Evolutionary conservation across 2,113 vertebrate genomes (phyloP).

Genomic region (Pluvialis apricaria): DNA sequence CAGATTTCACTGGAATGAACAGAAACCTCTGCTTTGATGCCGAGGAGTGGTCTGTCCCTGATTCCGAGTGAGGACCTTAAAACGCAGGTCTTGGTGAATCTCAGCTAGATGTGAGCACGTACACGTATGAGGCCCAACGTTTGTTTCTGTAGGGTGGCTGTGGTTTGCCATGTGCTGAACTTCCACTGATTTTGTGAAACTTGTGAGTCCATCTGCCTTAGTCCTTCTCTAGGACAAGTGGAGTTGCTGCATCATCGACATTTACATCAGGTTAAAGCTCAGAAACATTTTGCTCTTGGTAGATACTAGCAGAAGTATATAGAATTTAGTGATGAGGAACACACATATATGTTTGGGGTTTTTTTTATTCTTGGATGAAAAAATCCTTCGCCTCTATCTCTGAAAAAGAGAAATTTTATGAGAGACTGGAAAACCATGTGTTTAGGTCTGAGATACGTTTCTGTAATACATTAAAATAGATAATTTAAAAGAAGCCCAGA

Average conservation of each 20-base stretch:
- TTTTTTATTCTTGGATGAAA: neutral
- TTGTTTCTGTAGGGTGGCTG: neutral
- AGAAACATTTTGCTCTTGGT: neutral
- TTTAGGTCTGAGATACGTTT: neutral
- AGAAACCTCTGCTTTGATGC: neutral
- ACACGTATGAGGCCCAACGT: neutral
- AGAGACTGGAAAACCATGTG: neutral
- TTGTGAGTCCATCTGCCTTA: neutral
- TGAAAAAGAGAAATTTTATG: neutral
- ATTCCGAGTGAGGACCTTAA: neutral
- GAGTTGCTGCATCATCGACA: neutral
- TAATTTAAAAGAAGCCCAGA: neutral
- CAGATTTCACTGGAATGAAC: neutral
- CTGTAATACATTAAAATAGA: neutral
- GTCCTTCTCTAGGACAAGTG: neutral
- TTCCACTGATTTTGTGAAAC: neutral
- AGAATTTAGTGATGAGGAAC: neutral
- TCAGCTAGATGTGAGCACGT: neutral
- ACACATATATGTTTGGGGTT: neutral
- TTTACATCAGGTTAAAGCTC: neutral
- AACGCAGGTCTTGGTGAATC: rapidly evolving
- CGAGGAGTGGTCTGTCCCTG: neutral
- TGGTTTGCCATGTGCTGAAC: neutral
- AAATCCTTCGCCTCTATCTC: neutral
- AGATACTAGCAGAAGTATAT: neutral